Conservation (phyloP, 2,888 invertebrate genomes). For the Serrognathus titanus region DNA sequence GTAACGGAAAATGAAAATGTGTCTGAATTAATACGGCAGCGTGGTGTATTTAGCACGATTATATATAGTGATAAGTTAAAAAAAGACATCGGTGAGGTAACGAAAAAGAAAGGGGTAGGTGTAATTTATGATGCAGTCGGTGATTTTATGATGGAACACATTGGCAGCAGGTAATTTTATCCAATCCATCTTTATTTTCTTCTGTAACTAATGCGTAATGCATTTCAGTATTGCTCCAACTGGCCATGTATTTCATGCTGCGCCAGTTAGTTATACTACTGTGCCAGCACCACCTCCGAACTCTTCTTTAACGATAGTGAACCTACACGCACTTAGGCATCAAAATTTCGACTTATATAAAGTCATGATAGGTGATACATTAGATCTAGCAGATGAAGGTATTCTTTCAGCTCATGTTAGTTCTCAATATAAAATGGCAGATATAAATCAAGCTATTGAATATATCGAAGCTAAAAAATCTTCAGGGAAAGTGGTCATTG, state of each 20-base stretch:
- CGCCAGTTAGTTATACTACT: conserved; percentile 32
- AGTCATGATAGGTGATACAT: conserved; percentile 50
- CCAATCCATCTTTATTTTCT: not conserved
- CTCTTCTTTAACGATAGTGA: conserved; percentile 37
- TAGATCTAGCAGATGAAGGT: conserved; percentile 60
- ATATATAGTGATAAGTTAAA: conserved; percentile 56
- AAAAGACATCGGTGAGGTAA: conserved; percentile 55
- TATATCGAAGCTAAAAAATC: conserved; percentile 56
- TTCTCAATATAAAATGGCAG: conserved; percentile 53
- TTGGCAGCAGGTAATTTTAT: conserved; percentile 56
- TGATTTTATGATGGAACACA: conserved; percentile 56
- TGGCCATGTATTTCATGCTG: conserved; percentile 48
- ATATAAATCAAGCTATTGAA: conserved; percentile 60
- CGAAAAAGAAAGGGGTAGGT: conserved; percentile 58
- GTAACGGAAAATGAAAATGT: conserved; percentile 62
- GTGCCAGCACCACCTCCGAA: conserved; percentile 40
- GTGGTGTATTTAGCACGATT: conserved; percentile 63
- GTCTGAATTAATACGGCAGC: conserved; percentile 55
- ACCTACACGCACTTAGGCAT: conserved; percentile 42
- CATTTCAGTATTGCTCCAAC: not conserved
- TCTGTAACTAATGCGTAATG: not conserved
- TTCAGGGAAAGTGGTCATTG: conserved; percentile 60
- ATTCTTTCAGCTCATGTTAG: conserved; percentile 59
- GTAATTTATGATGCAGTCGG: conserved; percentile 65
- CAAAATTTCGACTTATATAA: conserved; percentile 56